Base-by-base conservation (phyloP, 1,140 invertebrate genomes). In the Probaryconus sp. region DNA sequence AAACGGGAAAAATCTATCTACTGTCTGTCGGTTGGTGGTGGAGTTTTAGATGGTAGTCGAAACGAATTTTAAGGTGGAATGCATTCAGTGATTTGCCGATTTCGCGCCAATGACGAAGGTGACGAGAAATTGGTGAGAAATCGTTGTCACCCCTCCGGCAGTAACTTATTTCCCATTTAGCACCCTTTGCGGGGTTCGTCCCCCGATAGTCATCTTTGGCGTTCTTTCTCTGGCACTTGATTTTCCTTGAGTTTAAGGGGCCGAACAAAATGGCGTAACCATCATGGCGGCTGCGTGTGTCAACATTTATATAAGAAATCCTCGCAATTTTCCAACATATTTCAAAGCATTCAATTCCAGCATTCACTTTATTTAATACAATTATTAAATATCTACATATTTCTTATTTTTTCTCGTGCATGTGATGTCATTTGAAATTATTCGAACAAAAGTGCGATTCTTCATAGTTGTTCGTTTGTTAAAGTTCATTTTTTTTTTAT, bases 151-250 rank as follows among this genome's bases (percentile, higher is more conserved):
- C 84, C 84, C 82, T 83, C 81, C 80, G 85, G 85, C 85, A 77
- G 73, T 81, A 74, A 84, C 85, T 88, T 85, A 87, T 88, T 88
- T 88, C 85, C 85, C 83, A 86, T 86, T 87, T 87, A 84, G 78
- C 77, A 79, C 72, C 81, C 83, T 72, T 50, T 18, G 48, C 50
- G 40, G 47, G 33, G 60, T 45, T 43, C 51, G 43, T 68, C 65
- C 64, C 60, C 69, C 45, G 43, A 38, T 67, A 51, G 55, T 76
- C 72, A 77, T 74, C 72, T 56, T 51, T 47, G 61, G 6, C 30
- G 28, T 51, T 37, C 48, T 50, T 63, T 70, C 60, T 37, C 60
- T 24, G 28, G 58, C 61, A 77, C 71, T 79, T 71, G 71, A 70
- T 67, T 73, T 74, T 68, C 79, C 79, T 79, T 42, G 76, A 63